Conservation (phyloP, 1,140 invertebrate genomes). For the Dinoponera quadriceps region DNA sequence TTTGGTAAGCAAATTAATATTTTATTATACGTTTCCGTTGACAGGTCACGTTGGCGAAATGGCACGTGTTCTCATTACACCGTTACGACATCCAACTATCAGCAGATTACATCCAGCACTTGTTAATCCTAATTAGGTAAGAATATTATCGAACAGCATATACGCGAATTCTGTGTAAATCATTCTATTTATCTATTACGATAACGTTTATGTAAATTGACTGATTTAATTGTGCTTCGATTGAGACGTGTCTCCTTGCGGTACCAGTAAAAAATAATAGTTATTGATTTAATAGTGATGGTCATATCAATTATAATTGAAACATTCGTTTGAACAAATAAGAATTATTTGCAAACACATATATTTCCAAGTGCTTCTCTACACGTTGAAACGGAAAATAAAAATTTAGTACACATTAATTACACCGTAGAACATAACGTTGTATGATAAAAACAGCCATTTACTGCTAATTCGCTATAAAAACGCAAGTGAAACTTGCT, state of each 20-base stretch:
- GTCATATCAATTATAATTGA: background rate
- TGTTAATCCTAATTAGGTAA: conserved; percentile 48
- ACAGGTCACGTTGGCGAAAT: conserved; percentile 65
- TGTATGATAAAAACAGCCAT: conserved; percentile 28
- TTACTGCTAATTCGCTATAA: conserved; percentile 30
- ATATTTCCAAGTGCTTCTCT: conserved; percentile 36
- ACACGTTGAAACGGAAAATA: conserved; percentile 41
- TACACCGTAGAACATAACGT: background rate
- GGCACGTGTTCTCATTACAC: conserved; percentile 55
- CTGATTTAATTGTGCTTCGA: conserved; percentile 6
- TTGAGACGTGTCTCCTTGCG: conserved; percentile 10
- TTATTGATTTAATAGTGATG: conserved; percentile 8
- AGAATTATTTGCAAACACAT: conserved; percentile 50
- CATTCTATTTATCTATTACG: conserved; percentile 24
- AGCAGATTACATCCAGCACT: conserved; percentile 63
- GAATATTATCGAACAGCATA: background rate
- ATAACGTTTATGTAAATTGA: conserved; percentile 36
- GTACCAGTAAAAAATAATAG: conserved; percentile 5
- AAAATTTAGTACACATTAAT: conserved; percentile 20
- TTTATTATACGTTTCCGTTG: conserved; percentile 7
- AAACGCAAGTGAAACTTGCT: conserved; percentile 18
- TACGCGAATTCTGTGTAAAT: conserved; percentile 14
- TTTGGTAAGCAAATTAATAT: background rate
- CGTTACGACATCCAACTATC: conserved; percentile 58
- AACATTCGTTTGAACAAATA: conserved; percentile 32